Conservation (phyloP, 1,140 invertebrate species). For the Brachionus sp. region DNA sequence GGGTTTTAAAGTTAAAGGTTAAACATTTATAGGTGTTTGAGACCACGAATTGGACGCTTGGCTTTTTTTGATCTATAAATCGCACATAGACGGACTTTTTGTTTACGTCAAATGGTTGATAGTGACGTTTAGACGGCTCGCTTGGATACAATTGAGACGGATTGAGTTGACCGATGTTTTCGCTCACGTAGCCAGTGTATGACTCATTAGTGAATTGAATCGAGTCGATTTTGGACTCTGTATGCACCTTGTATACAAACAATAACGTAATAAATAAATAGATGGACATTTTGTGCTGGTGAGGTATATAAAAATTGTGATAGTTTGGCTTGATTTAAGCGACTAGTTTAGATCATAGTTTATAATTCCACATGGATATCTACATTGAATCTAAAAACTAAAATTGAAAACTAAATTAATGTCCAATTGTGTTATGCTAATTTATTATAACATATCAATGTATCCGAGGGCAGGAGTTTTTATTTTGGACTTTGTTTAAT, state of each 20-base stretch:
- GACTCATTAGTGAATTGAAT: background rate
- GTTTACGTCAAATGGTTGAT: background rate
- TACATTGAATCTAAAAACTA: slow-evolving; percentile 25
- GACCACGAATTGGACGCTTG: background rate
- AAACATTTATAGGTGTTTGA: background rate
- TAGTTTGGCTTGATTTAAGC: background rate
- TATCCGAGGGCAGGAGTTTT: too few species aligned
- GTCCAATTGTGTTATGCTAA: background rate
- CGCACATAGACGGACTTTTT: slow-evolving; percentile 36
- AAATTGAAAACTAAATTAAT: background rate
- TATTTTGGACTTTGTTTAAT: too few species aligned
- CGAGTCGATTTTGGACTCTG: background rate
- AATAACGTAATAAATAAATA: background rate
- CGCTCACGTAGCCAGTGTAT: slow-evolving; percentile 33
- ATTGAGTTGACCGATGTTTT: slow-evolving; percentile 20
- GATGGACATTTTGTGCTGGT: background rate
- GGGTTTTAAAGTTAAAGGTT: background rate
- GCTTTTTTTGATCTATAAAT: slow-evolving; percentile 16
- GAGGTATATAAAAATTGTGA: background rate
- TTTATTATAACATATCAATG: background rate
- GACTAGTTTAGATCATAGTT: slow-evolving; percentile 21
- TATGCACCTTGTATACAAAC: background rate
- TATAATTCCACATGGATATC: background rate
- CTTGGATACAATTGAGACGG: background rate
- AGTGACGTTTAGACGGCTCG: background rate